Evolutionary conservation across 2,113 vertebrate species (phyloP), one percentile per base, ranked within the genome.

Genomic region (Callithrix jacchus): DNA sequence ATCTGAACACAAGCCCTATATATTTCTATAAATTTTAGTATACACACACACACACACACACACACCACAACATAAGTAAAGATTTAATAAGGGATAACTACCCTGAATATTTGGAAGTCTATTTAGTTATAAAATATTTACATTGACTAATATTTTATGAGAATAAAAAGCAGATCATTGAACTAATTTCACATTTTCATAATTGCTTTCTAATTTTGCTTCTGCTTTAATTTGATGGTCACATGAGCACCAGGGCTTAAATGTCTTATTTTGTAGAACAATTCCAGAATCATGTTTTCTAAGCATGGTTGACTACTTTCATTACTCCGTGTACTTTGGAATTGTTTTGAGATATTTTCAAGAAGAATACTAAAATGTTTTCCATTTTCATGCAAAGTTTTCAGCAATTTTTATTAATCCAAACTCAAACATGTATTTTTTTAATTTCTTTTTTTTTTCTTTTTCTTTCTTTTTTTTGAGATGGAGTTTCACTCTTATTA

Each of bases 241-340:
- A 61, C 11, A 68, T 88, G 35, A 47, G 23, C 8, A 76, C 17
- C 12, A 88, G 10, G 12, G 30, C 16, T 96, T 80, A 56, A 84
- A 88, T 84, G n/a, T 70, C 18, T 80, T 71, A 52, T 81, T 93
- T 56, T 88, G 5, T 85, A 74, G 42, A 80, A 88, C 35, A 81
- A 93, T 91, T 92, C 40, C 25, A 54, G 54, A 80, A 93, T 93
- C 12, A 93, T 91, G 16, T 84, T 27, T 89, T 74, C 47, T 81
- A 37, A 42, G 68, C 14, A 30, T 61, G 8, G 18, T 86, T 89
- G 64, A 89, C 40, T 81, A 89, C 27, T 56, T 92, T 89, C 85
- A 91, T 70, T 6, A 47, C 17, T 77, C 20, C 66, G 37, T 42
- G 52, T 5, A 87, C 23, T 84, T 5, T 87, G 91, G 35, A 82